Evolutionary conservation across 2,113 vertebrate genomes (phyloP), one percentile per base, ranked within the genome.

Genomic region (Ammodytes marinus): DNA sequence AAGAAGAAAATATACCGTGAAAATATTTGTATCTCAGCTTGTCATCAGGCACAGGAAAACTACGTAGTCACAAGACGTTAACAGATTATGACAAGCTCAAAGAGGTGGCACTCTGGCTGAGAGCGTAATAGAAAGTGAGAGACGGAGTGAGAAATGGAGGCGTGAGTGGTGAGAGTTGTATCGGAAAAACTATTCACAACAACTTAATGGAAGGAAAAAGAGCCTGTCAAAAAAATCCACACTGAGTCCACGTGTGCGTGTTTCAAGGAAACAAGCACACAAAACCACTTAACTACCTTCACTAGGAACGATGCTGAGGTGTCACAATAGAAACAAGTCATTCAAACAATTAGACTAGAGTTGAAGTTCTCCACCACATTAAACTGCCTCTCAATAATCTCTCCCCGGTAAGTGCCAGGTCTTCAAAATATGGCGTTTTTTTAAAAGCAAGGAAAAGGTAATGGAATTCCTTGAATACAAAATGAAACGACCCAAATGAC

Each of bases 61-160:
- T 40, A 49, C 11, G 4, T 55, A 69, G 68, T 67, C 71, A 50
- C 49, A n/a, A 40, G 76, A 76, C 27, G 52, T 9, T 17, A 27
- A 65, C 75, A 54, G 55, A 77, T 60, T 19, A 27, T 57, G 58
- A 83, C 35, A 50, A 66, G 19, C 47, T 42, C 52, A 58, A 17
- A 68, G 84, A 79, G 54, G 69, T 63, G 69, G 50, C 70, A 49
- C 77, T 80, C 40, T 5, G 27, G 35, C 71, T 50, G 69, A 80
- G 60, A 40, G 73, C 12, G 66, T 27, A 65, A 72, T 39, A 72
- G n/a, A 73, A 80, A 76, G 64, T 74, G 79, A 66, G 47, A 86
- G 67, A 49, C 54, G 19, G 68, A 47, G 60, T 59, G 68, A 71
- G 72, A 73, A 54, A 55, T 40, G 43, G 35, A 80, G 12, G 63